Percentiles rank a stretch among this genome's conserved stretches.
Evolutionary conservation across 2,113 vertebrate species (phyloP).

Genomic region (Calyptommatus sinebrachiatus): DNA sequence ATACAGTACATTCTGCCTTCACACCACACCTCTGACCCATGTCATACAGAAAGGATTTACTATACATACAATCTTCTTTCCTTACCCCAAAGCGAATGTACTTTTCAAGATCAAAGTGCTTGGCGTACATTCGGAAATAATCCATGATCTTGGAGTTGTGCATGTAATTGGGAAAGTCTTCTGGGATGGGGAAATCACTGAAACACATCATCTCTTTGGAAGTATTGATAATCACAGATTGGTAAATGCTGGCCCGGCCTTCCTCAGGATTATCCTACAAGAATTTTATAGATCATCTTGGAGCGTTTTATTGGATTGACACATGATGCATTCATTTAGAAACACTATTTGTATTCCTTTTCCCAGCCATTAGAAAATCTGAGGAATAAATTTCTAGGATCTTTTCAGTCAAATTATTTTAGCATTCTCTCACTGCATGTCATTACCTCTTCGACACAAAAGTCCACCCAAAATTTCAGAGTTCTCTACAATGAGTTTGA

Average conservation of each 20-base stretch:
- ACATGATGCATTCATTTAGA: not conserved
- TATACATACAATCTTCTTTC: not conserved
- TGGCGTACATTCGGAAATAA: slow-evolving; percentile 83
- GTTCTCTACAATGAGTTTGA: too few relatives aligned
- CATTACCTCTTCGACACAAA: too few relatives aligned
- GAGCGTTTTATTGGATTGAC: not conserved
- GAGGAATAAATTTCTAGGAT: not conserved
- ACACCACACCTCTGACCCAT: too few relatives aligned
- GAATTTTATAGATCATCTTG: not conserved
- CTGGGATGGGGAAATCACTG: slow-evolving; percentile 87
- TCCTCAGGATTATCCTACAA: slow-evolving; percentile 76
- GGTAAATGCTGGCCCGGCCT: slow-evolving; percentile 80
- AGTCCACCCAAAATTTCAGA: too few relatives aligned
- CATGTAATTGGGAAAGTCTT: slow-evolving; percentile 86
- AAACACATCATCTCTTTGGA: slow-evolving; percentile 94
- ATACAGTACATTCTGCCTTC: too few relatives aligned
- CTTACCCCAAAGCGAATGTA: slow-evolving; percentile 82
- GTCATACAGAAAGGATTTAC: too few relatives aligned
- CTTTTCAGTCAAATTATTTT: too few relatives aligned
- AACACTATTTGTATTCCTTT: not conserved
- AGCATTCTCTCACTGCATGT: too few relatives aligned
- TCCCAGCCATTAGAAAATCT: not conserved
- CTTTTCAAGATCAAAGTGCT: slow-evolving; percentile 77
- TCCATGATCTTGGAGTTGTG: slow-evolving; percentile 79
- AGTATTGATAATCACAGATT: slow-evolving; percentile 84